phyloP scores from a whole-genome alignment of 2,797 vertebrate species.

The Melanotaenia nigrans region DNA sequence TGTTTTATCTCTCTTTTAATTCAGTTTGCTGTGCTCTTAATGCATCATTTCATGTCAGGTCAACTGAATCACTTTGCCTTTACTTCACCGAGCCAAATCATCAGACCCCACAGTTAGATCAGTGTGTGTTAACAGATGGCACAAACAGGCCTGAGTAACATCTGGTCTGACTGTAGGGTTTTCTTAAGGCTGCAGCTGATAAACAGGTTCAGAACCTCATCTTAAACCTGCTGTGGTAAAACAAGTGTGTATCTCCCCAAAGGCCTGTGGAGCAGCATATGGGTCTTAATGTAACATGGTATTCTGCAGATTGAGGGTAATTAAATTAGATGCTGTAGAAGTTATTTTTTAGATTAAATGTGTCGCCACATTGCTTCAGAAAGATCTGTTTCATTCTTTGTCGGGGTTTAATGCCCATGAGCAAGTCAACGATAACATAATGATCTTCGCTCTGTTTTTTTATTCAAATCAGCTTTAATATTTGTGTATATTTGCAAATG shows the following conservation, averaged over 20 bases:
- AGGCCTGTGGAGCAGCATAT: constrained; percentile 1
- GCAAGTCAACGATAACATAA: not conserved
- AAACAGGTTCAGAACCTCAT: constrained; percentile 30
- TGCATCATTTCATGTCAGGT: constrained; percentile 7
- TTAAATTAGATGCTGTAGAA: constrained; percentile 3
- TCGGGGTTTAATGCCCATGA: not conserved
- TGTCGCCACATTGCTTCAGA: not conserved
- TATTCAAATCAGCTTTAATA: constrained; percentile 3
- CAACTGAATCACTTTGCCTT: constrained; percentile 30
- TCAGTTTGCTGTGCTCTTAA: not conserved
- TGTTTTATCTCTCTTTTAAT: not conserved
- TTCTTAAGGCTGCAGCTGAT: constrained; percentile 8
- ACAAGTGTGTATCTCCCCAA: not conserved
- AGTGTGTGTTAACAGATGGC: constrained; percentile 38
- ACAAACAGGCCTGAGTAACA: constrained; percentile 47
- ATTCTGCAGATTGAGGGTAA: constrained; percentile 8
- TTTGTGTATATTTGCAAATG: constrained; percentile 10
- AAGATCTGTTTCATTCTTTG: not conserved
- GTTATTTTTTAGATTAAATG: not conserved
- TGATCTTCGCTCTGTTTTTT: constrained; percentile 5
- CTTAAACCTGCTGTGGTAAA: constrained; percentile 13
- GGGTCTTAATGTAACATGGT: not conserved
- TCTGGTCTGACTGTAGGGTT: constrained; percentile 49
- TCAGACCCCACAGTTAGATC: constrained; percentile 6
- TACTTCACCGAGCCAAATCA: constrained; percentile 23